Evolutionary conservation across 2,113 vertebrate species (phyloP), one percentile per base, ranked within the genome.

Genomic region (Centropristis striata): DNA sequence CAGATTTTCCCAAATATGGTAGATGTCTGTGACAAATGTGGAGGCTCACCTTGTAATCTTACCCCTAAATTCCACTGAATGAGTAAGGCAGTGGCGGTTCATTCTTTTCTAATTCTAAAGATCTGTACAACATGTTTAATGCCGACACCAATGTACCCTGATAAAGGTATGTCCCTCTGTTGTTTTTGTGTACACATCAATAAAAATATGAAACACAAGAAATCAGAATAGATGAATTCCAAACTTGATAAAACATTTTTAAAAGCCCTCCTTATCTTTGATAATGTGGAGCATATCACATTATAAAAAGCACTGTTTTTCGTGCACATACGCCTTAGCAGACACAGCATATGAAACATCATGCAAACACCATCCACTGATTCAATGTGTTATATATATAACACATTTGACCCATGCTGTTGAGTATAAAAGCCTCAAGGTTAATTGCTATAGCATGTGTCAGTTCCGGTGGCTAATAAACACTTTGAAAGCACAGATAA

Each of bases 371-470:
- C 18, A 21, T 44, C 5, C 4, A 15, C 9, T 49, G 47, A 36
- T 23, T n/a, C 59, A 37, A 57, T 32, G 59, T n/a, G n/a, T 21
- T 60, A 15, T 60, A 39, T 60, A 39, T 65, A 15, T 37, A 44
- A 60, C 41, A 18, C 7, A 42, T 27, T 16, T 54, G 71, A 67
- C 74, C 55, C 39, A 7, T 20, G 44, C 49, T 42, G 47, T 46
- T 16, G 1, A 69, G 65, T 32, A 39, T 46, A 41, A 44, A 80
- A 13, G 59, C 53, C 70, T 83, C 60, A 84, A 77, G 80, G 80
- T 67, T 87, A 84, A 85, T 60, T 72, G 60, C 73, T 50, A 20
- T 32, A 67, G 64, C 27, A 65, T 37, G 37, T 54, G 71, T 67
- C 53, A 37, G 20, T 81, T 70, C 32, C 46, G 46, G 53, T 10